Evolutionary conservation across 2,113 vertebrate species (phyloP).

Genomic region (Epinephelus cyanopodus): DNA sequence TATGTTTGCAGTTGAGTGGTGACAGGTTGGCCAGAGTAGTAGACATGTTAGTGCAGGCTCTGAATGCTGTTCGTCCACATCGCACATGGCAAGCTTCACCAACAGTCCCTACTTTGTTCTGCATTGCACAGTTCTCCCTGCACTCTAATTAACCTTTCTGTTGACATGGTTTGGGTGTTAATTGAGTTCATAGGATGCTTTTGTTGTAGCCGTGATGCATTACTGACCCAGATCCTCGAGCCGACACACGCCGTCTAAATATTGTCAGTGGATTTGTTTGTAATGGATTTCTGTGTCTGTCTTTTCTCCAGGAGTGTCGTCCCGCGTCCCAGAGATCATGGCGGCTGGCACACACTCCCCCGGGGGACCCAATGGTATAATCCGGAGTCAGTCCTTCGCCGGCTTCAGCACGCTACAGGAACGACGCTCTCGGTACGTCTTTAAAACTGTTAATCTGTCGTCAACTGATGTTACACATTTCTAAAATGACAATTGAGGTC

Average conservation of each 20-base stretch:
- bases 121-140: slow-evolving; percentile 7
- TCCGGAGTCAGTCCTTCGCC: slow-evolving; percentile 97
- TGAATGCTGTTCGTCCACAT: slow-evolving; percentile 67
- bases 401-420: slow-evolving; percentile 98
- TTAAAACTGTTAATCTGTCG: background rate
- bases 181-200: slow-evolving; percentile 4
- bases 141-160: slow-evolving; percentile 43
- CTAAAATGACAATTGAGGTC: slow-evolving; percentile 1
- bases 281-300: slow-evolving; percentile 13
- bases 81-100: slow-evolving; percentile 21
- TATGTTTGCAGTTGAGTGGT: slow-evolving; percentile 52
- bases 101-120: slow-evolving; percentile 19
- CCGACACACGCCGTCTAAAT: background rate
- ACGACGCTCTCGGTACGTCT: slow-evolving; percentile 89
- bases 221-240: background rate
- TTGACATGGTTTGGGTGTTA: background rate
- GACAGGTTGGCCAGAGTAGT: slow-evolving; percentile 32
- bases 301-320: slow-evolving; percentile 88
- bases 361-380: slow-evolving; percentile 97
- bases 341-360: slow-evolving; percentile 94
- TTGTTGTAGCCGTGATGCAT: background rate
- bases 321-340: slow-evolving; percentile 94
- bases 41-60: slow-evolving; percentile 60
- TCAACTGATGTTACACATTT: slow-evolving; percentile 16
- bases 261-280: background rate